phyloP scores from a whole-genome alignment of 1,140 invertebrate species.

The Aphaenogaster ashmeadi region DNA sequence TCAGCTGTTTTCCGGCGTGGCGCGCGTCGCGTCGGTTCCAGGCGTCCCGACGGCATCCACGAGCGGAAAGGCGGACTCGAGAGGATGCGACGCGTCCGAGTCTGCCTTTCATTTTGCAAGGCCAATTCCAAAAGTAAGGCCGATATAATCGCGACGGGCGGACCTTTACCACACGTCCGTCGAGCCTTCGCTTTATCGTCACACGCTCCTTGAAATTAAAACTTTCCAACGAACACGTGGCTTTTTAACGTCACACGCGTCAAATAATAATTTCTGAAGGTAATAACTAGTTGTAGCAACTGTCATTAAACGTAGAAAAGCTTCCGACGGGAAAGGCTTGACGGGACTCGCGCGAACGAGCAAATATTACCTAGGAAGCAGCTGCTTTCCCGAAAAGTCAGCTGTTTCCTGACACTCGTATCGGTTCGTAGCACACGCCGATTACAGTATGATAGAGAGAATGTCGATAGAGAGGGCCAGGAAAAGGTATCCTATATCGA shows the following conservation, averaged over 20 bases:
- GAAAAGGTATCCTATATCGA: not conserved
- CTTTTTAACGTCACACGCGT: conserved; percentile 22
- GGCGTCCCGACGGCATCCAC: conserved; percentile 45
- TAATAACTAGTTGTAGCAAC: conserved; percentile 38
- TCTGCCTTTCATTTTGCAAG: conserved; percentile 49
- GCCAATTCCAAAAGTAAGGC: conserved; percentile 22
- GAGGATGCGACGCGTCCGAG: not conserved
- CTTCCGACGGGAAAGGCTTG: conserved; percentile 27
- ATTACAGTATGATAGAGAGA: conserved; percentile 23
- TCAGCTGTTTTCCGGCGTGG: conserved; percentile 80
- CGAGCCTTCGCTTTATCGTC: not conserved
- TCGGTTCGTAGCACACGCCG: conserved; percentile 41
- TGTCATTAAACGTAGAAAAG: conserved; percentile 33
- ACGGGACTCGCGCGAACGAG: conserved; percentile 5
- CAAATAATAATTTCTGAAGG: conserved; percentile 30
- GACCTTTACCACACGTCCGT: not conserved
- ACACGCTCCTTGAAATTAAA: not conserved
- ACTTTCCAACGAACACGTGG: not conserved
- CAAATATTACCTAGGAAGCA: conserved; percentile 55
- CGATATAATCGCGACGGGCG: not conserved
- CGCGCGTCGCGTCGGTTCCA: conserved; percentile 70
- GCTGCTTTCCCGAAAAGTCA: conserved; percentile 66
- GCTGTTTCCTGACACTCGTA: conserved; percentile 63
- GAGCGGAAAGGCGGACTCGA: conserved; percentile 9
- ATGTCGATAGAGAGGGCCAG: not conserved